Conservation (phyloP, 2,113 vertebrate genomes). For the Limanda limanda region DNA sequence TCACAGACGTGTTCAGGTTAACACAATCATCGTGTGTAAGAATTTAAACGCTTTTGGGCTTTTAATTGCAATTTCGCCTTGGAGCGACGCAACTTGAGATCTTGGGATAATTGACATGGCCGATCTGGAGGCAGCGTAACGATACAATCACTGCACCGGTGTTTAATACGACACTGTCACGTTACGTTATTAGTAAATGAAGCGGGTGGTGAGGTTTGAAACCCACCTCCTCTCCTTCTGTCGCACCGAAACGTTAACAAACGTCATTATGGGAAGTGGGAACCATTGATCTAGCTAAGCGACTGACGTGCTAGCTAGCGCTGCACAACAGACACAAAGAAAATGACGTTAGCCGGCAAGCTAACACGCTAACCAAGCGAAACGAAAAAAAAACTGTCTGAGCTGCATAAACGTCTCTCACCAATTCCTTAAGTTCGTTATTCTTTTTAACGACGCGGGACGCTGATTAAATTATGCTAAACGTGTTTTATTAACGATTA, state of each 20-base stretch:
- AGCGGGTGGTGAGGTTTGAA: too few species aligned
- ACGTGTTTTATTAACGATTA: too few species aligned
- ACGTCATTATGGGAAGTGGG: background rate
- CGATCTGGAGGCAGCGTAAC: background rate
- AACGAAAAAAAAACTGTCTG: constrained; percentile 16
- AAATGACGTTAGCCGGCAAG: constrained; percentile 55
- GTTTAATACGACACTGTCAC: background rate
- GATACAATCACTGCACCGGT: background rate
- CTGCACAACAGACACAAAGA: constrained; percentile 71
- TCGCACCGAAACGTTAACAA: background rate
- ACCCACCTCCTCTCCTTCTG: background rate
- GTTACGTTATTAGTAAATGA: too few species aligned
- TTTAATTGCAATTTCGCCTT: background rate
- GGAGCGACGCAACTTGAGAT: too few species aligned
- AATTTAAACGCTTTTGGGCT: too few species aligned
- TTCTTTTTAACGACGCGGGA: too few species aligned
- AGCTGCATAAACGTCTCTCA: background rate
- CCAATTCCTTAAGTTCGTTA: background rate
- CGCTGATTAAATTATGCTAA: too few species aligned
- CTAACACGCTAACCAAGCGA: constrained; percentile 52
- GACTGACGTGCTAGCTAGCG: constrained; percentile 44
- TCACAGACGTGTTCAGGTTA: accelerated
- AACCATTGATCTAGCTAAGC: constrained; percentile 48
- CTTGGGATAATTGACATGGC: background rate
- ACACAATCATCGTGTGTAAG: background rate